These are phyloP conservation scores for Platycnemis pennipes DNA, from an alignment of 2,888 invertebrate genomes.

Conservation along the genomic window DNA sequence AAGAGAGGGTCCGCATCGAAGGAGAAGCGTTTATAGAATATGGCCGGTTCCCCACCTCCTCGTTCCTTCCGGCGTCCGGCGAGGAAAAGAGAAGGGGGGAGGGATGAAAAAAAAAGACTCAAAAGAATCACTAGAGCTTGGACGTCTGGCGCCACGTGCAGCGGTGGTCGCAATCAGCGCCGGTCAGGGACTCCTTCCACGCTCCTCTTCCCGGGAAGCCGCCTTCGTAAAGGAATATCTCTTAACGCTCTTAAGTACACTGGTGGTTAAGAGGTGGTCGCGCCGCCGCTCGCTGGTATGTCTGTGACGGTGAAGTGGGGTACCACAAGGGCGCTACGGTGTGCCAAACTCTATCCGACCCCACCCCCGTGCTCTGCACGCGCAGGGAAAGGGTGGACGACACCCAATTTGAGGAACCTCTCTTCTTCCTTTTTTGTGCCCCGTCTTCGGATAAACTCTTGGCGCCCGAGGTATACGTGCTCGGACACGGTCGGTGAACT, in stretches of 20 bases:
- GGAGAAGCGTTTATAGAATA: constrained; percentile 14
- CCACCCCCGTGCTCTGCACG: background rate
- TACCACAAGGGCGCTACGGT: background rate
- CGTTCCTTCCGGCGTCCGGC: constrained; percentile 9
- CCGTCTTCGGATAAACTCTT: background rate
- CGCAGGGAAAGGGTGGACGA: background rate
- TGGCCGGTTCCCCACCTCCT: background rate
- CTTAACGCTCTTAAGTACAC: no score
- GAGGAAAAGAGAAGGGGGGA: background rate
- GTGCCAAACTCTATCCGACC: background rate
- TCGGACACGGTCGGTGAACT: constrained; percentile 4
- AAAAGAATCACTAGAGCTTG: background rate
- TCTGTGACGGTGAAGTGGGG: background rate
- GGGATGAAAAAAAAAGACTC: background rate
- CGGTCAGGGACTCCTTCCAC: background rate
- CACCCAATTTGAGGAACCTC: background rate
- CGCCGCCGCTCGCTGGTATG: no score
- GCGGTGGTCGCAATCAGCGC: constrained; percentile 24
- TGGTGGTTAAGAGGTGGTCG: no score
- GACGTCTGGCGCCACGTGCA: constrained; percentile 28
- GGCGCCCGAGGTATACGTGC: background rate
- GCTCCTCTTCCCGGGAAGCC: background rate
- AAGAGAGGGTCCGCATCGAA: background rate
- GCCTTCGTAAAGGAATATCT: no score
- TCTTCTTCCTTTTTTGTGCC: background rate